phyloP scores from a whole-genome alignment of 2,797 vertebrate species.

The Falco cherrug region DNA sequence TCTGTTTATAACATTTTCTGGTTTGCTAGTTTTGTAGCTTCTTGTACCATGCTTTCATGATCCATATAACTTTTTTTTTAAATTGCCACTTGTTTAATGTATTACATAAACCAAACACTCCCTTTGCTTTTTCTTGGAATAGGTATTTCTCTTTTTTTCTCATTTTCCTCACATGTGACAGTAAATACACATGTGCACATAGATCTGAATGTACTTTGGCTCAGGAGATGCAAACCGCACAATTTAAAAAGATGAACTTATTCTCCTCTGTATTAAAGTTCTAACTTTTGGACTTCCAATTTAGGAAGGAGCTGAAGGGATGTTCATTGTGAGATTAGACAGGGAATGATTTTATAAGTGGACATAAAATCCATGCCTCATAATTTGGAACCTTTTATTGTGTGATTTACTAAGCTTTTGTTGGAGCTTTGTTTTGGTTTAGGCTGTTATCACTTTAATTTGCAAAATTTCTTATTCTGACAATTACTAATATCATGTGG shows the following conservation, averaged over 20 bases:
- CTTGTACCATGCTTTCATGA: not conserved
- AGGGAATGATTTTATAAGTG: not conserved
- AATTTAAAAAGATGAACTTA: not conserved
- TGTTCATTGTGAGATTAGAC: not conserved
- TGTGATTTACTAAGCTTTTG: not conserved
- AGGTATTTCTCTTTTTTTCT: not conserved
- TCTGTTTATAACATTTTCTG: not conserved
- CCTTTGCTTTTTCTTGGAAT: not conserved
- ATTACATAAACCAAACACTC: not conserved
- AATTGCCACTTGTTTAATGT: not conserved
- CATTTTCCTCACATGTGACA: not conserved
- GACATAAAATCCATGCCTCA: not conserved
- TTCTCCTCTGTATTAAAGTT: not conserved
- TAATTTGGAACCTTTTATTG: not conserved
- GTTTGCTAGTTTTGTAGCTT: not conserved
- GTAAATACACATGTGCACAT: not conserved
- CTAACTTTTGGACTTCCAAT: not conserved
- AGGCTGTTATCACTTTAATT: not conserved
- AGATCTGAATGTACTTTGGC: not conserved
- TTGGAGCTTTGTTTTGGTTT: not conserved
- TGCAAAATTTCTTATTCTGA: not conserved
- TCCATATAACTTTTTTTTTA: not conserved
- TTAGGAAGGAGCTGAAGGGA: not conserved
- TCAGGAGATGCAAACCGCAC: not conserved
- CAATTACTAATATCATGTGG: not conserved